Conservation (phyloP, 2,797 vertebrate species). For the Sebastes paucispinis region DNA sequence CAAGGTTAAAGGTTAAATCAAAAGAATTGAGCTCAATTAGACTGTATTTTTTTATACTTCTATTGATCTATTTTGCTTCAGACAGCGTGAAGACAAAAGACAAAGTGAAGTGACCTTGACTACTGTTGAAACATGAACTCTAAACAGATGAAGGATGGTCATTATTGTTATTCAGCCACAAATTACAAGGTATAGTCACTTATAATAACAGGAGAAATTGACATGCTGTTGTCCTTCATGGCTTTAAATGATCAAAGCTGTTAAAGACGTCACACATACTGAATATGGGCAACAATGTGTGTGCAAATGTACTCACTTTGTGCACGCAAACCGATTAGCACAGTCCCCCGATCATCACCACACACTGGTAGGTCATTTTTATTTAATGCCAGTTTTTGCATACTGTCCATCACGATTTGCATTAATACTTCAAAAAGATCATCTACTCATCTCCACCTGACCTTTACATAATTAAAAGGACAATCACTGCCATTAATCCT, state of each 20-base stretch:
- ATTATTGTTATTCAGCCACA: neutral
- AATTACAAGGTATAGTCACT: neutral
- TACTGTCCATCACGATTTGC: constrained; percentile 27
- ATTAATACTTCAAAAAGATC: constrained; percentile 30
- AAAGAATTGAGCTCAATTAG: neutral
- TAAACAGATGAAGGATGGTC: neutral
- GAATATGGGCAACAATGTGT: neutral
- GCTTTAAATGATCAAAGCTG: neutral
- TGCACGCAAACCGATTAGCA: neutral
- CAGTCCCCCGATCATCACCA: neutral
- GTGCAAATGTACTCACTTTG: neutral
- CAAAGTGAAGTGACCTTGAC: neutral
- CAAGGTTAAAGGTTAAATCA: neutral
- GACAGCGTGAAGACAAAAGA: no score
- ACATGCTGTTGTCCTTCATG: neutral
- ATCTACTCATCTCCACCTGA: constrained; percentile 43
- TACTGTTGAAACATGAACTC: neutral
- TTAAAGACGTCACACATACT: neutral
- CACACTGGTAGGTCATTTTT: constrained; percentile 2
- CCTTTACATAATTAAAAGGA: constrained; percentile 53
- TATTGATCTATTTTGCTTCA: neutral
- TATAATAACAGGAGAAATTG: neutral
- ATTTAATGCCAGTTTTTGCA: constrained; percentile 52
- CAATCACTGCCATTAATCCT: constrained; percentile 36
- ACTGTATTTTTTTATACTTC: neutral